These are phyloP conservation scores for Lepidothrix coronata DNA, from an alignment of 2,113 vertebrate genomes.

Conservation along the genomic window DNA sequence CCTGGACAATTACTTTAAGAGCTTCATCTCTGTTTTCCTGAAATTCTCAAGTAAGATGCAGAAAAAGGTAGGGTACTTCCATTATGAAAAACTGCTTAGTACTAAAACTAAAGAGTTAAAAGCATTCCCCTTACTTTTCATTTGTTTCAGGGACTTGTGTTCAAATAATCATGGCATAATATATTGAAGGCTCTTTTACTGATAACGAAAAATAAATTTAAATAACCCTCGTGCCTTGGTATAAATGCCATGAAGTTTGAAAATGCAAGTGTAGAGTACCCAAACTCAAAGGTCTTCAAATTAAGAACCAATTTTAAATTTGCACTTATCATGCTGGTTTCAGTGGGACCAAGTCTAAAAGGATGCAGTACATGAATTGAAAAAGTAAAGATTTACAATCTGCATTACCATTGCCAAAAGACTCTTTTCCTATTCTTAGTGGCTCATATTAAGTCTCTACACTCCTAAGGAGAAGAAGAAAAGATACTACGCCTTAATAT, in stretches of 20 bases:
- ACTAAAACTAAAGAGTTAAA: background rate
- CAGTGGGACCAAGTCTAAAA: background rate
- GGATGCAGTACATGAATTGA: background rate
- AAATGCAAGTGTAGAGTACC: background rate
- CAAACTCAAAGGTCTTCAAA: conserved; percentile 38
- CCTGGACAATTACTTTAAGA: background rate
- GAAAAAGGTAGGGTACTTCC: background rate
- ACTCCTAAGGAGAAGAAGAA: background rate
- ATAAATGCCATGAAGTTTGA: conserved; percentile 11
- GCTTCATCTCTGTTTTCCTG: background rate
- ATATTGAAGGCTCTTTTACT: background rate
- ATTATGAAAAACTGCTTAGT: background rate
- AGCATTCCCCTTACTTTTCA: background rate
- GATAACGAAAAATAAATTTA: conserved; percentile 41
- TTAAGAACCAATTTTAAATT: conserved; percentile 49
- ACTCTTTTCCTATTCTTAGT: background rate
- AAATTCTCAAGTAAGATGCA: background rate
- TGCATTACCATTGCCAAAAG: conserved; percentile 20
- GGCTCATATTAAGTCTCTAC: background rate
- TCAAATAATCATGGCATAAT: conserved; percentile 2
- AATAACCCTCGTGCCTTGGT: background rate
- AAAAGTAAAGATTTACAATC: conserved; percentile 28
- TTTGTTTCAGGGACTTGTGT: background rate
- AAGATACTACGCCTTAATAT: background rate
- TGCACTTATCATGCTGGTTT: conserved; percentile 31